phyloP scores from a whole-genome alignment of 2,888 invertebrate genomes.

The Craniophora ligustri region DNA sequence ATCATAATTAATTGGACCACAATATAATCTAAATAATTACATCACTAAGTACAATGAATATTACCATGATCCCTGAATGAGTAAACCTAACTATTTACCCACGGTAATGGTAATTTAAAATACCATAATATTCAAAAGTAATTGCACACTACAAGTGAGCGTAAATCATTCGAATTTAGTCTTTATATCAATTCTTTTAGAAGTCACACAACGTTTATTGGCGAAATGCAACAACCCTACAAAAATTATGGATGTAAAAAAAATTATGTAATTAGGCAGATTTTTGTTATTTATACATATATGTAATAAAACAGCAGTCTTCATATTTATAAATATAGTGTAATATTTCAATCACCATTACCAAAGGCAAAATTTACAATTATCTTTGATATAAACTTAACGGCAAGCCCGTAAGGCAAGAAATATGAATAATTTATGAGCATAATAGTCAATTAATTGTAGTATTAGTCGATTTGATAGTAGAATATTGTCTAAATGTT shows the following conservation, averaged over 20 bases:
- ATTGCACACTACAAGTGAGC: background rate
- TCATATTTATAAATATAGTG: background rate
- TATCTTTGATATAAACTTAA: conserved; percentile 52
- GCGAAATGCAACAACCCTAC: background rate
- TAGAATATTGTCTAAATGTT: conserved; percentile 8
- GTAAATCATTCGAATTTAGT: background rate
- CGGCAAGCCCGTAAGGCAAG: conserved; percentile 69
- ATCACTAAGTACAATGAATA: conserved; percentile 71
- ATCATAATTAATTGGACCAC: conserved; percentile 62
- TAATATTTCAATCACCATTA: conserved; percentile 35
- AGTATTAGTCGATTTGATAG: conserved; percentile 2
- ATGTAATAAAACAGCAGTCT: conserved; percentile 27
- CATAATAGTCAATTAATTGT: conserved; percentile 43
- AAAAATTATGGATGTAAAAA: background rate
- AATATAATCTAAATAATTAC: conserved; percentile 60
- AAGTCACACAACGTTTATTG: background rate
- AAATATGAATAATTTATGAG: conserved; percentile 56
- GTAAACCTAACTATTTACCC: conserved; percentile 45
- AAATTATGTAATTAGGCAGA: background rate
- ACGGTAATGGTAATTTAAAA: conserved; percentile 24
- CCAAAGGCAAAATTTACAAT: conserved; percentile 23
- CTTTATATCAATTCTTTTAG: background rate
- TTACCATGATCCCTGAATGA: conserved; percentile 72
- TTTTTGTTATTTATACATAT: background rate
- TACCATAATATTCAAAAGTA: background rate